Percentiles rank a stretch among this genome's conserved stretches.
phyloP scores from a whole-genome alignment of 1,140 invertebrate species.

The Macrobrachium nipponense region DNA sequence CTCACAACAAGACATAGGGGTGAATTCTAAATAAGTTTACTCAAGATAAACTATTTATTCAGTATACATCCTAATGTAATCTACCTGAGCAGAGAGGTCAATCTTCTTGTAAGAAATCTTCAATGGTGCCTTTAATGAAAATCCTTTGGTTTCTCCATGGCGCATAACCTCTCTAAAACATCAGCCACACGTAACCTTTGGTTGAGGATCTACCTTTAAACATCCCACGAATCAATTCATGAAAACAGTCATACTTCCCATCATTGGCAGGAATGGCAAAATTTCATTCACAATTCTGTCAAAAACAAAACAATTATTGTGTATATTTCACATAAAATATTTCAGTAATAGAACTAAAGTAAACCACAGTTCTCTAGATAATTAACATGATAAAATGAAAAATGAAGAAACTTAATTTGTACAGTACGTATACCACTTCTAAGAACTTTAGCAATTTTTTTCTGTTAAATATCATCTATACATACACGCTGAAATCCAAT shows the following conservation, averaged over 20 bases:
- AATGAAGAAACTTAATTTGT: too few relatives aligned
- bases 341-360: background rate
- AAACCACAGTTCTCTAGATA: too few relatives aligned
- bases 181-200: constrained; percentile 81
- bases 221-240: constrained; percentile 92
- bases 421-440: too few relatives aligned
- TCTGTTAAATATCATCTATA: too few relatives aligned
- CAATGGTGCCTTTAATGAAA: constrained; percentile 82
- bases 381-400: too few relatives aligned
- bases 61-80: background rate
- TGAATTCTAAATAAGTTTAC: too few relatives aligned
- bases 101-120: constrained; percentile 75
- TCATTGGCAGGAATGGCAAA: constrained; percentile 86
- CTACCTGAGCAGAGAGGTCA: constrained; percentile 70
- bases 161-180: constrained; percentile 85
- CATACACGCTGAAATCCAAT: too few relatives aligned
- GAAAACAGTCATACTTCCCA: constrained; percentile 83
- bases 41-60: background rate
- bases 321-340: background rate
- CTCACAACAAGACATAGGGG: too few relatives aligned
- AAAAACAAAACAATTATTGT: constrained; percentile 4
- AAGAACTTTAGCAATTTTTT: too few relatives aligned
- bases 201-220: constrained; percentile 84
- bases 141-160: constrained; percentile 86
- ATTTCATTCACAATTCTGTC: constrained; percentile 92